Evolutionary conservation across 2,888 invertebrate genomes (phyloP).

Genomic region (Eulithis prunata): DNA sequence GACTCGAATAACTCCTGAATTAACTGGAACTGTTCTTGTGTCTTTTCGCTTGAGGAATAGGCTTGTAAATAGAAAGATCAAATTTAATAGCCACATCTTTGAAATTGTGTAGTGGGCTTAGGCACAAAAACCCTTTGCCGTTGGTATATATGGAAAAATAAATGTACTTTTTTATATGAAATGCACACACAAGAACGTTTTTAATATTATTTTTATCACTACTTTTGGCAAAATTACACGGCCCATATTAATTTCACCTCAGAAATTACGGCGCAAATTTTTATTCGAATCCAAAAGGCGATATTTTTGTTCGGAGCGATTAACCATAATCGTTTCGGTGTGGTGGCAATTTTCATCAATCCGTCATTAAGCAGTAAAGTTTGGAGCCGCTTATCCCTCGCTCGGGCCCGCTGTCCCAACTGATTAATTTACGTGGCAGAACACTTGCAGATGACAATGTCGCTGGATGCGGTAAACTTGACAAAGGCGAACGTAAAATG

Average conservation of each 20-base stretch:
- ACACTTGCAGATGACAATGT: conserved; percentile 38
- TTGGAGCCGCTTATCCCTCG: conserved; percentile 64
- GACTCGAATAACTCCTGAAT: conserved; percentile 27
- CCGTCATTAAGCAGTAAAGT: conserved; percentile 69
- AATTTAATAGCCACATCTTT: background rate
- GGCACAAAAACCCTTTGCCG: too few relatives aligned
- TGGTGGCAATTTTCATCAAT: conserved; percentile 63
- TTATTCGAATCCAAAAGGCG: conserved; percentile 26
- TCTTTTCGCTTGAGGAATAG: conserved; percentile 4
- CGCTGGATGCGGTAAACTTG: conserved; percentile 21
- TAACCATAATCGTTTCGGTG: conserved; percentile 57
- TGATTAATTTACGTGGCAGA: conserved; percentile 68
- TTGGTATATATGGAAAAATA: too few relatives aligned
- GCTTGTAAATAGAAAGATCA: background rate
- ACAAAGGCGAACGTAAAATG: conserved; percentile 5
- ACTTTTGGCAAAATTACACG: background rate
- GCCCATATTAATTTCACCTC: background rate
- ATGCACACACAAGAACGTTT: background rate
- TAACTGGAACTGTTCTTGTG: conserved; percentile 30
- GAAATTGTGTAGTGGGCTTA: background rate
- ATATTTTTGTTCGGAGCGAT: conserved; percentile 47
- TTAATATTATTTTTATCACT: background rate
- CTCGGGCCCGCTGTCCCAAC: conserved; percentile 59
- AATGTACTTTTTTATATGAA: too few relatives aligned
- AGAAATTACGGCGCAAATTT: background rate